phyloP scores from a whole-genome alignment of 2,888 invertebrate species.

The Xestoiulus laeticollis region DNA sequence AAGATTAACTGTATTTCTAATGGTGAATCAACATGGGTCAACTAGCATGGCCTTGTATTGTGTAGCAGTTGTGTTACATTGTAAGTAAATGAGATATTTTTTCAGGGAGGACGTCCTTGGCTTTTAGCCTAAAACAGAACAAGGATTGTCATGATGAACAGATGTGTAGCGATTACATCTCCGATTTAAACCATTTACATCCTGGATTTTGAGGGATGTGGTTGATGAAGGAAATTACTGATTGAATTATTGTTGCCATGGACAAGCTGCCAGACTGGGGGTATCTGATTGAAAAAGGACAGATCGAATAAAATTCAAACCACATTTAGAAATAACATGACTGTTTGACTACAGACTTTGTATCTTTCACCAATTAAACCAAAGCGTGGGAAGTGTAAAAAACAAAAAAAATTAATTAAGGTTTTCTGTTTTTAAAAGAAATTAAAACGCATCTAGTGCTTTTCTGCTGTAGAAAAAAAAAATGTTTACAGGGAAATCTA shows the following conservation, averaged over 20 bases:
- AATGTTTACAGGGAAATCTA: no score
- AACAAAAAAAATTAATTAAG: not conserved
- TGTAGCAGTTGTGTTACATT: conserved; percentile 27
- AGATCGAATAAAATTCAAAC: not conserved
- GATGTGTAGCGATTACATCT: conserved; percentile 25
- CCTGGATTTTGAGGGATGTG: conserved; percentile 9
- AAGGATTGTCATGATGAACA: not conserved
- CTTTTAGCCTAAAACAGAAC: not conserved
- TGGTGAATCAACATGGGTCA: not conserved
- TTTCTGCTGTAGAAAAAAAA: no score
- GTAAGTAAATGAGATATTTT: conserved; percentile 4
- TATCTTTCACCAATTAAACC: not conserved
- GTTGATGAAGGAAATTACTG: conserved; percentile 7
- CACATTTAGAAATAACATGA: not conserved
- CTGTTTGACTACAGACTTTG: not conserved
- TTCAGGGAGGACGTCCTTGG: not conserved
- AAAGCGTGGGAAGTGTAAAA: not conserved
- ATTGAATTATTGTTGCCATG: conserved; percentile 2
- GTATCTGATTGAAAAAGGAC: not conserved
- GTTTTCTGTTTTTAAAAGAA: no score
- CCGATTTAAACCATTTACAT: conserved; percentile 15
- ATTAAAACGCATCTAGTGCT: no score
- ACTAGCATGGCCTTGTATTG: not conserved
- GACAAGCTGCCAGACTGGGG: not conserved
- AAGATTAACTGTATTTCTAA: conserved; percentile 27